Evolutionary conservation across 2,113 vertebrate genomes (phyloP).

Genomic region (Cricetomys ansorgei): DNA sequence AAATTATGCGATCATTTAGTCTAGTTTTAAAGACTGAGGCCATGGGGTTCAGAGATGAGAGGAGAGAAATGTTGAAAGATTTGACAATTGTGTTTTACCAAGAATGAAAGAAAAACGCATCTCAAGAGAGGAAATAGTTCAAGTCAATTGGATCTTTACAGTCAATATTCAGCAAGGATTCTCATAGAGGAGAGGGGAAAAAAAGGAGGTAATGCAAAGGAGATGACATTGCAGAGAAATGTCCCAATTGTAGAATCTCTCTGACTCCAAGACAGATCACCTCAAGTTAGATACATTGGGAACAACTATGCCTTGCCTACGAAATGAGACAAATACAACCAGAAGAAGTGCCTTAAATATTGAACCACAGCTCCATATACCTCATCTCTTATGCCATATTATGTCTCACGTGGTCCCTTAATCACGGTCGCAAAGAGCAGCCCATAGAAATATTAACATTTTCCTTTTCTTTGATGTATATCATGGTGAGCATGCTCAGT

Average conservation of each 20-base stretch:
- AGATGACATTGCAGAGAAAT: neutral
- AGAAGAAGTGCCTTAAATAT: neutral
- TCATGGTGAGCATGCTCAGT: neutral
- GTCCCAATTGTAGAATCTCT: neutral
- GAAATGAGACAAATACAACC: neutral
- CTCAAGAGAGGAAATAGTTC: neutral
- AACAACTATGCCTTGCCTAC: neutral
- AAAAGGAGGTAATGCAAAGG: neutral
- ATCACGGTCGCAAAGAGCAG: neutral
- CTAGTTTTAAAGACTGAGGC: neutral
- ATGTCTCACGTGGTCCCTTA: neutral
- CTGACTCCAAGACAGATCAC: neutral
- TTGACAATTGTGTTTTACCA: constrained; percentile 2
- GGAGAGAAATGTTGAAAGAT: constrained; percentile 7
- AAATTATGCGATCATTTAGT: neutral
- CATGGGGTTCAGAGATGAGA: neutral
- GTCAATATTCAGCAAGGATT: neutral
- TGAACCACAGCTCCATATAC: neutral
- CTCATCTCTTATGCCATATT: neutral
- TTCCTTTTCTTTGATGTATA: neutral
- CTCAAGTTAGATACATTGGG: neutral
- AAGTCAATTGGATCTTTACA: neutral
- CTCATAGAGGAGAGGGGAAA: neutral
- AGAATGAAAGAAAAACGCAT: neutral
- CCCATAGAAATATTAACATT: neutral